Base-by-base conservation (phyloP, 2,888 invertebrate species). In the Synergus umbraculus region DNA sequence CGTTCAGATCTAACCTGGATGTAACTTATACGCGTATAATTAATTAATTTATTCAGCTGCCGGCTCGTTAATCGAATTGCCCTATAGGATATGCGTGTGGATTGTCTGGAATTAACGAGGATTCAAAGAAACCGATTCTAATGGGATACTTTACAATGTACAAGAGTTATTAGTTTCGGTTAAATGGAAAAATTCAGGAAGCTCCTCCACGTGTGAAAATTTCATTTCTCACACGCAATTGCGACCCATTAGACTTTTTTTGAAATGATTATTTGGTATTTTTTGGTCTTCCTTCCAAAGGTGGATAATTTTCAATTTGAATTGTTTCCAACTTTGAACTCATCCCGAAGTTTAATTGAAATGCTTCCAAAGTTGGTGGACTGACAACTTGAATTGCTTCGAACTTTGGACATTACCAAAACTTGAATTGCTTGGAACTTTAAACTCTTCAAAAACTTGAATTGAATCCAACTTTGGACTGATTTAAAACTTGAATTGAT, bases 1-100 rank as follows among this genome's bases (percentile, higher is more conserved):
- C 79, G 66, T 76, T 79, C 79, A 80, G 81, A 84, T 83, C 84
- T 84, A 76, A 82, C 78, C 82, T 82, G 82, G 81, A 83, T 78
- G 78, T 76, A 78, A 81, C 82, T 83, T 82, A 84, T 84, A 83
- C 81, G 78, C 83, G 81, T 82, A 84, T 83, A 83, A 82, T 84
- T 88, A 88, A 88, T 87, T 88, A 87, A 88, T 88, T 87, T 85
- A 85, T 85, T 85, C 86, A 82, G 82, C 82, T 86, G 84, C 83
- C 83, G 82, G 84, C 86, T 86, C 83, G 85, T 84, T 87, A 87
- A 86, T 85, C 82, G 86, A 86, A 84, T 84, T 83, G 84, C 83
- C 83, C 83, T 83, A 77, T 78, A 83, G 44, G 10, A 60, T 22
- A 60, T 22, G 60, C 22, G 22, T 22, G 60, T 60, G 60, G 67